Conservation (phyloP, 1,140 invertebrate species). For the Diorhabda carinulata region DNA sequence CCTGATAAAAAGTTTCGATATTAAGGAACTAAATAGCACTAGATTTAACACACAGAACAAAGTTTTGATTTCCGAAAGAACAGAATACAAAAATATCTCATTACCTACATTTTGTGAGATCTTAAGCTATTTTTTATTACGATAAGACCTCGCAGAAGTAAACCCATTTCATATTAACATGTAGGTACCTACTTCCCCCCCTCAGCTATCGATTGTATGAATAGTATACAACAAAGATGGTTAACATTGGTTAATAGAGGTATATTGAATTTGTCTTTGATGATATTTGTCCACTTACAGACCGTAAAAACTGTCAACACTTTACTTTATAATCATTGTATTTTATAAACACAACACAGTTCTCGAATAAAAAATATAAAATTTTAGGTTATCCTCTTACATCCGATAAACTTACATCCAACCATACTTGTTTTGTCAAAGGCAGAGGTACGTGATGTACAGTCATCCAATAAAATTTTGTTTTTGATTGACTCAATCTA, state of each 20-base stretch:
- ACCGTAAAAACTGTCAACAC: not conserved
- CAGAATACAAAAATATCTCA: constrained; percentile 11
- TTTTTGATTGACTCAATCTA: not conserved
- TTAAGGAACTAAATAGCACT: too few species aligned
- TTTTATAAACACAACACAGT: constrained; percentile 9
- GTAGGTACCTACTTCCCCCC: constrained; percentile 4
- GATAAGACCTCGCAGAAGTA: constrained; percentile 10
- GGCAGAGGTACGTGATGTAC: constrained; percentile 20
- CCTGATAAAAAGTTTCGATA: too few species aligned
- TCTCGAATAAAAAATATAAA: too few species aligned
- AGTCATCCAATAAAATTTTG: constrained; percentile 8
- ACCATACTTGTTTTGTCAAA: constrained; percentile 18
- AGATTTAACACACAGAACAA: too few species aligned
- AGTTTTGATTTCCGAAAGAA: not conserved
- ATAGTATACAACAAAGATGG: constrained; percentile 22
- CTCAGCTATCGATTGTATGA: constrained; percentile 20
- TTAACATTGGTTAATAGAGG: constrained; percentile 12
- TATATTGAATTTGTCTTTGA: constrained; percentile 1
- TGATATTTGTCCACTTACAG: not conserved
- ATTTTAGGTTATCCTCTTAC: constrained; percentile 8
- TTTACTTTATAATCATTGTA: not conserved
- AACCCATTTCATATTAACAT: constrained; percentile 11
- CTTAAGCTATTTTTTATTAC: constrained; percentile 13
- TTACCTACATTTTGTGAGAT: constrained; percentile 6
- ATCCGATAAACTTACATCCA: constrained; percentile 8